Evolutionary conservation across 2,888 invertebrate species (phyloP).

Genomic region (Drosophila sordidapex): DNA sequence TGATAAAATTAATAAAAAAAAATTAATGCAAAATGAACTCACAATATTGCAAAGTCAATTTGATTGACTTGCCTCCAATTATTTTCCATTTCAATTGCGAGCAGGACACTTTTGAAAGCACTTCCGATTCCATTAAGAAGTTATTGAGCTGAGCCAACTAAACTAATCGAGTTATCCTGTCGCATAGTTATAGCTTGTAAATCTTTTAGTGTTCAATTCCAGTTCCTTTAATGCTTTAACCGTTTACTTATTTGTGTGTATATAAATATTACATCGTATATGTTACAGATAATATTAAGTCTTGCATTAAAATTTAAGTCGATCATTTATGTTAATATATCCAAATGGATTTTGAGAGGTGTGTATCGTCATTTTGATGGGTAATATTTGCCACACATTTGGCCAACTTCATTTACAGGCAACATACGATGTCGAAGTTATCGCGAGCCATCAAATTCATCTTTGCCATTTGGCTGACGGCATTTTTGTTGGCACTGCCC

Average conservation of each 20-base stretch:
- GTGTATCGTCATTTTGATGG: background rate
- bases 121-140: too few species aligned
- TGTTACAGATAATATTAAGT: background rate
- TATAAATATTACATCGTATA: background rate
- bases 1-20: background rate
- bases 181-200: too few species aligned
- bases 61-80: background rate
- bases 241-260: background rate
- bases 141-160: background rate
- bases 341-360: background rate
- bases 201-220: background rate
- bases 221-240: too few species aligned
- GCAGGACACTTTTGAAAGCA: background rate
- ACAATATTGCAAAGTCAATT: background rate
- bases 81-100: background rate
- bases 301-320: background rate
- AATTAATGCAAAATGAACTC: background rate
- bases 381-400: slow-evolving; percentile 2
- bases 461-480: slow-evolving; percentile 91
- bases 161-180: background rate
- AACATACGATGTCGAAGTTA: slow-evolving; percentile 94
- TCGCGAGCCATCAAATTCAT: slow-evolving; percentile 93
- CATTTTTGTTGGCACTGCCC: slow-evolving; percentile 90
- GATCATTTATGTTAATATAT: background rate
- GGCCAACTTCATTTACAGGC: slow-evolving; percentile 68